phyloP scores from a whole-genome alignment of 2,888 invertebrate species.

The Amblyjoppa proteus region DNA sequence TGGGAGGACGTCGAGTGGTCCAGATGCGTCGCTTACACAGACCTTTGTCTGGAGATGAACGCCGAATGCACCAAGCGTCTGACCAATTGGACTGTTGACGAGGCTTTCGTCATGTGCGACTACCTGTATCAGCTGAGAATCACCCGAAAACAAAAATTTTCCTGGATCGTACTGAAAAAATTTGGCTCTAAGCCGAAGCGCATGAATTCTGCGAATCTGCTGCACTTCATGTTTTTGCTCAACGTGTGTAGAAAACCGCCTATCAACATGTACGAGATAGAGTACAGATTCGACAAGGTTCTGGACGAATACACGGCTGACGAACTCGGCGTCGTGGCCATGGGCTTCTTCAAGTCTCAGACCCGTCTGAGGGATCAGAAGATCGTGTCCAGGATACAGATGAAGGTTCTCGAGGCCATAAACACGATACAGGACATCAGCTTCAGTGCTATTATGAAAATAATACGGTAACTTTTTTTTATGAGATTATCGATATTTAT shows the following conservation, averaged over 20 bases:
- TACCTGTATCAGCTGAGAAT: constrained; percentile 88
- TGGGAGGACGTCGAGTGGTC: constrained; percentile 86
- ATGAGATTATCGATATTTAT: neutral
- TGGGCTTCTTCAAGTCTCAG: constrained; percentile 93
- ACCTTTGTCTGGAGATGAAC: constrained; percentile 90
- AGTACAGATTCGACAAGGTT: constrained; percentile 86
- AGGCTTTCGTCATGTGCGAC: constrained; percentile 87
- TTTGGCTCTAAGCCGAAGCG: constrained; percentile 87
- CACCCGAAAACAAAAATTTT: constrained; percentile 87
- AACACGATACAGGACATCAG: constrained; percentile 88
- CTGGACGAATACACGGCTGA: constrained; percentile 87
- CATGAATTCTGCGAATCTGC: constrained; percentile 88
- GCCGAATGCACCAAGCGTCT: constrained; percentile 87
- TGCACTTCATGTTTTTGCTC: constrained; percentile 89
- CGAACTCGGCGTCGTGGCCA: constrained; percentile 90
- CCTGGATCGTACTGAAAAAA: constrained; percentile 86
- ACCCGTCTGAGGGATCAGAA: constrained; percentile 87
- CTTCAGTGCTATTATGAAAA: constrained; percentile 89
- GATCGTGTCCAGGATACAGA: constrained; percentile 86
- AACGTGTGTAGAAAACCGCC: constrained; percentile 87
- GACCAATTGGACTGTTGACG: constrained; percentile 86
- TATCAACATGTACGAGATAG: constrained; percentile 89
- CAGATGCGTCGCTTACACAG: constrained; percentile 87
- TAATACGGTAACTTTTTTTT: constrained; percentile 74
- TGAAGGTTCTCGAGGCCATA: constrained; percentile 86